phyloP scores from a whole-genome alignment of 2,113 vertebrate species.

The Cinclus mexicanus region DNA sequence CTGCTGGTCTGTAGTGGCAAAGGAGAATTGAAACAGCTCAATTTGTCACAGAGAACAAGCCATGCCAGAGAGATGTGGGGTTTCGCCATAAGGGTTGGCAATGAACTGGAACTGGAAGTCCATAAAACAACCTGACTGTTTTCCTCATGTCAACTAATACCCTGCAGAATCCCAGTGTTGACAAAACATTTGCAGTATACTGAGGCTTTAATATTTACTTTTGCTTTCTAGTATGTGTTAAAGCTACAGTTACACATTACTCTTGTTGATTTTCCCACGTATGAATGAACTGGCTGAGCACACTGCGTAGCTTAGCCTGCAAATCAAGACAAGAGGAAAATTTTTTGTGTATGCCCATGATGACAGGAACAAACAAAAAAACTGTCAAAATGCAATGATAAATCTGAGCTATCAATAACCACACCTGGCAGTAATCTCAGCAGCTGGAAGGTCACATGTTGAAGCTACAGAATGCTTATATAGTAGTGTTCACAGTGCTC shows the following conservation, averaged over 20 bases:
- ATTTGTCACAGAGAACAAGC: not conserved
- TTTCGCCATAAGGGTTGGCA: not conserved
- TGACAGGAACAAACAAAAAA: not conserved
- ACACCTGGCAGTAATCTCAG: not conserved
- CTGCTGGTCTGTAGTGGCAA: not conserved
- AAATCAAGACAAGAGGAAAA: not conserved
- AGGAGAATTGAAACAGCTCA: not conserved
- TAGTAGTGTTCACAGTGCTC: not conserved
- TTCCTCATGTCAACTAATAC: not conserved
- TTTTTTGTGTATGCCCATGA: not conserved
- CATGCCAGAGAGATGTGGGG: not conserved
- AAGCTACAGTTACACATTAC: not conserved
- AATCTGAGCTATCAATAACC: not conserved
- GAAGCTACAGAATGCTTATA: not conserved
- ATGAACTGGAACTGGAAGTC: not conserved
- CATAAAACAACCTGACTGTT: not conserved
- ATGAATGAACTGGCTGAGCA: not conserved
- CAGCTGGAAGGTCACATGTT: fast-evolving
- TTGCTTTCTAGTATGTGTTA: not conserved
- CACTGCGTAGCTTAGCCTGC: not conserved
- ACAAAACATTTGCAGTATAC: not conserved
- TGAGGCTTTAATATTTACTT: not conserved
- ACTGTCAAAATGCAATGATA: not conserved
- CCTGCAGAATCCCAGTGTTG: not conserved
- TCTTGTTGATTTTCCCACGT: not conserved